These are phyloP conservation scores for Cotesia chilonis DNA, from an alignment of 1,140 invertebrate species.

Conservation along the genomic window DNA sequence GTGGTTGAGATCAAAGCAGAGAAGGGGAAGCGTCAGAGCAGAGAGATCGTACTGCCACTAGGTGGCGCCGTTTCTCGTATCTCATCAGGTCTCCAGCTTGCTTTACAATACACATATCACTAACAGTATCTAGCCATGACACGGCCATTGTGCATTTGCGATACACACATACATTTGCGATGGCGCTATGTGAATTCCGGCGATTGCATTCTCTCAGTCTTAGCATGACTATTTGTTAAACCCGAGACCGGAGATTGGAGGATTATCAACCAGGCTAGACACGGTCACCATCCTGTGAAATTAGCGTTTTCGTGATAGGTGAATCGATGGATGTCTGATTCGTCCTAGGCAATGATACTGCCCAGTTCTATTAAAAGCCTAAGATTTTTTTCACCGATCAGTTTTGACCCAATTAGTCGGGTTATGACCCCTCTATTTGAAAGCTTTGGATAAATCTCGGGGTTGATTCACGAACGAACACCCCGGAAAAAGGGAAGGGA, in stretches of 20 bases:
- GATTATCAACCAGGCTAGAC: conserved; percentile 31
- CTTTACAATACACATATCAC: background rate
- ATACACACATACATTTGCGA: too few species aligned
- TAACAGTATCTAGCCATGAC: background rate
- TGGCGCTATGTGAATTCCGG: conserved; percentile 17
- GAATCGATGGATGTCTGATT: conserved; percentile 53
- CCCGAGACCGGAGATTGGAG: conserved; percentile 34
- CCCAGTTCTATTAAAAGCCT: background rate
- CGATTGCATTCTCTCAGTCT: conserved; percentile 2
- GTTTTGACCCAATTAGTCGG: conserved; percentile 53
- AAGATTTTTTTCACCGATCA: conserved; percentile 39
- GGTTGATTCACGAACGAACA: background rate
- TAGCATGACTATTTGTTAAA: too few species aligned
- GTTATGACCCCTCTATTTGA: conserved; percentile 16
- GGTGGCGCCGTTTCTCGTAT: conserved; percentile 2
- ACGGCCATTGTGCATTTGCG: background rate
- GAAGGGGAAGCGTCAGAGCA: background rate
- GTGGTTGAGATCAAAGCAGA: too few species aligned
- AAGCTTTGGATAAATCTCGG: background rate
- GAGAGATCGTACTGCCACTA: conserved; percentile 7
- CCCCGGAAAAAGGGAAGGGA: background rate
- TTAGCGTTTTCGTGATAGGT: conserved; percentile 57
- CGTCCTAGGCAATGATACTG: conserved; percentile 64
- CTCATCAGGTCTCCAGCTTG: background rate
- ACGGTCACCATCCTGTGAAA: conserved; percentile 65